Conservation (phyloP, 2,797 vertebrate genomes). For the Phataginus tetradactyla region DNA sequence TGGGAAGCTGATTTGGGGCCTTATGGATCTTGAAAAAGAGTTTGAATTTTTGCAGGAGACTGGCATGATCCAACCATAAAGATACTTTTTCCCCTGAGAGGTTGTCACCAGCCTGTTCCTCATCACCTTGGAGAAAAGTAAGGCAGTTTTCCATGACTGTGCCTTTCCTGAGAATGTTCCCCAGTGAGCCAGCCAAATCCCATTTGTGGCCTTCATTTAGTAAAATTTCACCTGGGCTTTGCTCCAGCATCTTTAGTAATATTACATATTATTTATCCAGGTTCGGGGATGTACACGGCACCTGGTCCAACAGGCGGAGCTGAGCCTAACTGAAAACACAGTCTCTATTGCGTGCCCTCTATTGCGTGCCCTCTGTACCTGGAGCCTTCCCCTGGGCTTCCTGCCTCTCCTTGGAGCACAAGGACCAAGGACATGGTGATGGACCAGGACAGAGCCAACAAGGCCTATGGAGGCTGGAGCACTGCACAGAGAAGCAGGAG, state of each 20-base stretch:
- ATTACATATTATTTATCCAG: conserved; percentile 26
- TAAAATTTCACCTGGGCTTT: conserved; percentile 16
- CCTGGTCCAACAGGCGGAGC: not conserved
- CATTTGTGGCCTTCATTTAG: not conserved
- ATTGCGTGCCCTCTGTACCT: not conserved
- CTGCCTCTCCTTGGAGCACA: not conserved
- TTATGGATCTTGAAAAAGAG: not conserved
- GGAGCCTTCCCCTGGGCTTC: not conserved
- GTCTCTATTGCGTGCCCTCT: not conserved
- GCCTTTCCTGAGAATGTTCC: conserved; percentile 16
- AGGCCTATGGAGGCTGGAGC: not conserved
- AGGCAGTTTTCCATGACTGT: not conserved
- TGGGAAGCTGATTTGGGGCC: not conserved
- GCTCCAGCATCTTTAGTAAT: conserved; percentile 50
- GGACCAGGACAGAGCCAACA: not conserved
- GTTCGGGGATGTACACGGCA: not conserved
- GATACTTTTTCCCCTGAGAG: not conserved
- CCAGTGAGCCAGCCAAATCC: not conserved
- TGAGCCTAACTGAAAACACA: not conserved
- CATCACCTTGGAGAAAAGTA: not conserved
- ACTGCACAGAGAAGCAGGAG: not conserved
- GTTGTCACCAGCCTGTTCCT: not conserved
- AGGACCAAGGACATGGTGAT: not conserved
- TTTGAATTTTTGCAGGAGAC: not conserved
- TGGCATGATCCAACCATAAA: not conserved